A percentile compares a stretch with the other conserved stretches of the same genome.
Conservation (phyloP, 2,888 invertebrate species). For the Byasa hedistus region DNA sequence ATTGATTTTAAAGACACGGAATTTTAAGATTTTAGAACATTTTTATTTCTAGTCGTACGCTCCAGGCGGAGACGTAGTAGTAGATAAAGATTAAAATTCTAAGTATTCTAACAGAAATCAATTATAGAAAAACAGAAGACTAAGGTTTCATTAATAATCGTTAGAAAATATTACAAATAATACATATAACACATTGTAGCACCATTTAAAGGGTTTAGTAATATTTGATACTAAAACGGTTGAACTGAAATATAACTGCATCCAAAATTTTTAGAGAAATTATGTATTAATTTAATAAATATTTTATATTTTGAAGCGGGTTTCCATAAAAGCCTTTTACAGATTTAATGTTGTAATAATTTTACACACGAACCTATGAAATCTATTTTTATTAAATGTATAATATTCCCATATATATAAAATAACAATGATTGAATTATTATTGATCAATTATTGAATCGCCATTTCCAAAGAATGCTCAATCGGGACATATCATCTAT, state of each 20-base stretch:
- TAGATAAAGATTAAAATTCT: no score
- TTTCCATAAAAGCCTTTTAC: no score
- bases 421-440: background rate
- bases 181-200: background rate
- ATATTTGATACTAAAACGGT: background rate
- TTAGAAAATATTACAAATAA: background rate
- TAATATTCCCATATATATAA: background rate
- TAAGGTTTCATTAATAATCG: no score
- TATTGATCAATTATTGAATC: constrained; percentile 2
- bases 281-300: no score
- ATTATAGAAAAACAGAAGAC: no score
- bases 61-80: no score
- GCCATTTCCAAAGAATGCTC: constrained; percentile 10
- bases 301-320: no score
- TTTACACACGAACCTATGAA: no score
- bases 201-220: background rate
- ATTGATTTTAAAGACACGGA: background rate
- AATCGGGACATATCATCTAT: background rate
- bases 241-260: background rate
- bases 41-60: no score
- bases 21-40: background rate
- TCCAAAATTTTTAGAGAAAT: background rate
- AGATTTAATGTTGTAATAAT: no score
- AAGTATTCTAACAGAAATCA: no score
- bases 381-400: background rate